phyloP scores from a whole-genome alignment of 2,888 invertebrate genomes.

The Eumerus sabulonum region DNA sequence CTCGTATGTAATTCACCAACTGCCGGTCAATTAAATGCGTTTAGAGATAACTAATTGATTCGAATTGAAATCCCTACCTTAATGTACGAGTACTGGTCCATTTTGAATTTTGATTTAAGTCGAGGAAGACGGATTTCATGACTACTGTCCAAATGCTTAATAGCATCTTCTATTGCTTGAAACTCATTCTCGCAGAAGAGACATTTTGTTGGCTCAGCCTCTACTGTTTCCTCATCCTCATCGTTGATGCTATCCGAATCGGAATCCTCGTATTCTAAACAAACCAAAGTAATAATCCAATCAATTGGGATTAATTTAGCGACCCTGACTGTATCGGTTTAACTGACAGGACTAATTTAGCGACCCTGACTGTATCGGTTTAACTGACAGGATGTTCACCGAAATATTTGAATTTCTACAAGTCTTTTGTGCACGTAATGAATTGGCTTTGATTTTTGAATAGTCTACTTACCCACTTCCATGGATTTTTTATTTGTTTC shows the following conservation, averaged over 20 bases:
- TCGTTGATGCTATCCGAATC: slow-evolving; percentile 80
- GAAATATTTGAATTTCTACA: too few relatives aligned
- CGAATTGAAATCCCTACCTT: slow-evolving; percentile 78
- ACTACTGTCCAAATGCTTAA: slow-evolving; percentile 83
- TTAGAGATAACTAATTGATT: neutral
- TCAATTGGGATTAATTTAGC: too few relatives aligned
- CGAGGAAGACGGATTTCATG: slow-evolving; percentile 85
- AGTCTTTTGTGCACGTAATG: too few relatives aligned
- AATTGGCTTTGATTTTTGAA: too few relatives aligned
- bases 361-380: too few relatives aligned
- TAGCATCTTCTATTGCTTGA: slow-evolving; percentile 82
- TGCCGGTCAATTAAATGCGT: too few relatives aligned
- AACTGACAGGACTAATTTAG: too few relatives aligned
- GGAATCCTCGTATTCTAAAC: slow-evolving; percentile 43
- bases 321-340: too few relatives aligned
- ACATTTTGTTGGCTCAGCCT: slow-evolving; percentile 79
- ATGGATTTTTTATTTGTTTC: too few relatives aligned
- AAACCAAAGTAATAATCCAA: neutral
- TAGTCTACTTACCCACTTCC: too few relatives aligned
- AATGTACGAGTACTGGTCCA: slow-evolving; percentile 91
- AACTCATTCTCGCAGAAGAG: slow-evolving; percentile 86
- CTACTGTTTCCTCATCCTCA: slow-evolving; percentile 79
- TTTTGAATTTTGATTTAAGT: slow-evolving; percentile 84
- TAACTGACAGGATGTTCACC: too few relatives aligned
- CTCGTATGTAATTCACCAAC: slow-evolving; percentile 89